phyloP scores from a whole-genome alignment of 2,113 vertebrate species.

The Henicopernis longicauda region DNA sequence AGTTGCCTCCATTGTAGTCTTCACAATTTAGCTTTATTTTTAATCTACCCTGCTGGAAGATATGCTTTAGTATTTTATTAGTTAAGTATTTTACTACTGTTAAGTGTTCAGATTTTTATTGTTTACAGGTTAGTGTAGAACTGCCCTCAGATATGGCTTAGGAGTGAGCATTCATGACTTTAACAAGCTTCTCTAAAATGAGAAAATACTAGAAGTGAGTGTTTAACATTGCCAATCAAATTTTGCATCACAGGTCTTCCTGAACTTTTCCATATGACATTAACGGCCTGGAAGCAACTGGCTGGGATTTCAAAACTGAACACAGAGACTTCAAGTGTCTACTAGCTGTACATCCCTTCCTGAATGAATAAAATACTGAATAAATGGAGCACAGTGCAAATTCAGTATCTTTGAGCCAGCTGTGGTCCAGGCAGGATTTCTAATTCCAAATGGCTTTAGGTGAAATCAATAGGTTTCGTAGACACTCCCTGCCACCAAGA shows the following conservation, averaged over 20 bases:
- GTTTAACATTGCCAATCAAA: not conserved
- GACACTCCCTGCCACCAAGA: not conserved
- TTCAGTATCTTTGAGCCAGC: not conserved
- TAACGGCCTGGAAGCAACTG: not conserved
- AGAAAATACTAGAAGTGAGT: not conserved
- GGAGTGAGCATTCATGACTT: not conserved
- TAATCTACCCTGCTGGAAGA: not conserved
- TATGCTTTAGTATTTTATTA: not conserved
- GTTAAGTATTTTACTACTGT: not conserved
- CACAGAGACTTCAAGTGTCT: not conserved
- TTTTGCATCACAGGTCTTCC: not conserved
- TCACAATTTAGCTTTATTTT: not conserved
- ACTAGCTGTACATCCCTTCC: not conserved
- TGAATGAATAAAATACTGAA: not conserved
- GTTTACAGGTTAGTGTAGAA: not conserved
- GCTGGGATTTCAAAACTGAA: not conserved
- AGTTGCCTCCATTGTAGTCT: not conserved
- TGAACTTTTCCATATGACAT: not conserved
- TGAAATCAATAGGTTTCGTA: not conserved
- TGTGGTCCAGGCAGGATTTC: not conserved
- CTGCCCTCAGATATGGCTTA: not conserved
- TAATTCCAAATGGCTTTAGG: not conserved
- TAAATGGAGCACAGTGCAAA: not conserved
- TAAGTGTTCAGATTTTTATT: not conserved
- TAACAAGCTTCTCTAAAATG: not conserved